A percentile compares a stretch with the other conserved stretches of the same genome.
Evolutionary conservation across 2,888 invertebrate species (phyloP).

Genomic region (Phoenoteleia sp.): DNA sequence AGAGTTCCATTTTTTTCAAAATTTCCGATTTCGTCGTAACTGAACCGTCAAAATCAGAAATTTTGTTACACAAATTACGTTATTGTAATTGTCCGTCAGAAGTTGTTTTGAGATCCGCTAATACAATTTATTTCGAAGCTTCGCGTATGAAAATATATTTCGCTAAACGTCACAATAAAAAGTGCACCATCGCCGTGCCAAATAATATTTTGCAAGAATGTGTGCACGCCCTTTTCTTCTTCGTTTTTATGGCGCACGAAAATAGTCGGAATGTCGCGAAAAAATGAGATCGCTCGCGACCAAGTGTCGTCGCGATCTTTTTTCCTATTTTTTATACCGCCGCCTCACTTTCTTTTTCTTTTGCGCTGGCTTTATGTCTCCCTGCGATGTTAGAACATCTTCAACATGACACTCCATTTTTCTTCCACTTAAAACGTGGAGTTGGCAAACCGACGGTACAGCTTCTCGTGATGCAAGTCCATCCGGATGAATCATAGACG

Average conservation of each 20-base stretch:
- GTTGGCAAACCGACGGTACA: slow-evolving; percentile 38
- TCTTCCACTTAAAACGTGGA: slow-evolving; percentile 29
- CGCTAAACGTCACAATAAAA: slow-evolving; percentile 32
- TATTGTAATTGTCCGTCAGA: no score
- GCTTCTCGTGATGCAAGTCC: slow-evolving; percentile 30
- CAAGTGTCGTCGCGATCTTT: neutral
- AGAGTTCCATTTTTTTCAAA: no score
- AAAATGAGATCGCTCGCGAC: slow-evolving; percentile 28
- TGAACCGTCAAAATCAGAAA: no score
- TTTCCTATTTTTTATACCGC: neutral
- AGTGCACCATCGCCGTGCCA: slow-evolving; percentile 45
- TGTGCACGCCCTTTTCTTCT: slow-evolving; percentile 1
- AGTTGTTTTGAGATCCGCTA: neutral
- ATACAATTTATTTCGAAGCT: slow-evolving; percentile 43
- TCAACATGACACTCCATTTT: slow-evolving; percentile 48
- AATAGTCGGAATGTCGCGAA: slow-evolving; percentile 29
- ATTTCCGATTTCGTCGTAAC: no score
- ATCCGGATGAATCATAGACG: slow-evolving; percentile 28
- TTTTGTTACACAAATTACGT: no score
- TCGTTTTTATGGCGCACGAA: slow-evolving; percentile 38
- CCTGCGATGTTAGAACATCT: slow-evolving; percentile 27
- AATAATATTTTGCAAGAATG: slow-evolving; percentile 42
- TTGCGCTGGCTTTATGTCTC: neutral
- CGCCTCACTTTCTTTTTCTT: neutral
- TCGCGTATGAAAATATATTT: slow-evolving; percentile 46